Conservation (phyloP, 2,797 vertebrate genomes). For the Rhincodon typus region DNA sequence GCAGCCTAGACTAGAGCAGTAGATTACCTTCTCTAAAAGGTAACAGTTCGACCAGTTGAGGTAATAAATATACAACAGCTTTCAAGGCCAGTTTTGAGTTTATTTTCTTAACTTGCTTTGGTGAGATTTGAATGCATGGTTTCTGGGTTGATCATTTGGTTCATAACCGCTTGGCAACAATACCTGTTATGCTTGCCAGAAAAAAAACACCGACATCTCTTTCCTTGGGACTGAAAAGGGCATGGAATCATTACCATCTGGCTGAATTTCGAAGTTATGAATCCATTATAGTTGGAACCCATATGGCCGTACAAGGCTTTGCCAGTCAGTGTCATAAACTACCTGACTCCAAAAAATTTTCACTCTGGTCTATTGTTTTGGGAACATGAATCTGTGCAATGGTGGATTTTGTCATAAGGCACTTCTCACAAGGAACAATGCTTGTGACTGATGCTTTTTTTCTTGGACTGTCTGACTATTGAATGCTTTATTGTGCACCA, state of each 20-base stretch:
- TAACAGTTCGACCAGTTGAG: not conserved
- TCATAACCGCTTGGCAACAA: not conserved
- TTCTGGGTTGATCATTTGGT: not conserved
- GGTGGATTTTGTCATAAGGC: not conserved
- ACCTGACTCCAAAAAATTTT: not conserved
- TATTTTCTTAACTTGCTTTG: not conserved
- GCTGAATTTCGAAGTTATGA: not conserved
- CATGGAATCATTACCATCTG: not conserved
- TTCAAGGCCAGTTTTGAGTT: not conserved
- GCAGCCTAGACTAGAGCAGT: not conserved
- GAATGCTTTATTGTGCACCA: not conserved
- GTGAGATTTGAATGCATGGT: not conserved
- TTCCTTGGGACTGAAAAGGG: not conserved
- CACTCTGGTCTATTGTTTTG: not conserved
- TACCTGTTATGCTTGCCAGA: not conserved
- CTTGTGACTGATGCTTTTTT: not conserved
- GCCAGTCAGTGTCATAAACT: not conserved
- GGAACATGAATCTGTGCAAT: not conserved
- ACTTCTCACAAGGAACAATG: not conserved
- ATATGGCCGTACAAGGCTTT: not conserved
- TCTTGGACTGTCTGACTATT: not conserved
- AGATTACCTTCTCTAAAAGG: not conserved
- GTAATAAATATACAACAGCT: too few species aligned
- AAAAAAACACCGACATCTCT: not conserved
- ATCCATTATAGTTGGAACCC: not conserved